Base-by-base conservation (phyloP, 2,113 vertebrate species). In the Tragulus kanchil region DNA sequence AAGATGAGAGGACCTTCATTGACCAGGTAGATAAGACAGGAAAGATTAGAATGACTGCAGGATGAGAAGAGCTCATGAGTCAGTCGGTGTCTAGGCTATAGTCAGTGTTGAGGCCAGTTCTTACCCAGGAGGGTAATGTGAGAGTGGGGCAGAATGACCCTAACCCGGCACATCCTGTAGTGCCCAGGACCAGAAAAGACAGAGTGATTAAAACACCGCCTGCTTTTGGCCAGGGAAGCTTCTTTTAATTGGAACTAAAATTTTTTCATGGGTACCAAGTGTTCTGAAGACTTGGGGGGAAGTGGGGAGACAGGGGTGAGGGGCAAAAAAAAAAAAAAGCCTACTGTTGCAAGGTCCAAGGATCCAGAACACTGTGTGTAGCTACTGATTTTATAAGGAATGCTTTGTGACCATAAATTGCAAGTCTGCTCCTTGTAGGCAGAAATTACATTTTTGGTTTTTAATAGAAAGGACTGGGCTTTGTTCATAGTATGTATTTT, bases 221-320 rank as follows among this genome's bases (percentile, higher is more conserved):
- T 90, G 17, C 8, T 6, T 56, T 42, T 21, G 54, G 4, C 13
- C 59, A 93, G 17, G 11, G 23, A 0, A 54, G 1, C 1, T 42
- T 1, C 19, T 16, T 75, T 62, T 95, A n/a, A 36, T 11, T 79
- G 59, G 26, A 65, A 75, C 56, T 88, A 62, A 90, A 54, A 56
- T 19, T 50, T 45, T 78, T 94, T 69, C 52, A 84, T 84, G 4
- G 10, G 7, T 71, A 28, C 31, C 42, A 73, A 65, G 1, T 78
- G 6, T 31, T 71, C 77, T 42, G 12, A 92, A 88, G 52, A 19
- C 19, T 56, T 26, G 13, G 1, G 45, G 4, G 25, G 45, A 50
- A 16, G 5, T 17, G 25, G 45, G 45, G 23, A 26, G 0, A 0
- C 13, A 1, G 6, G 48, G 50, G 1, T 0, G 0, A 19, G 36